phyloP scores from a whole-genome alignment of 2,113 vertebrate genomes.

The Rhinopomastus cyanomelas region DNA sequence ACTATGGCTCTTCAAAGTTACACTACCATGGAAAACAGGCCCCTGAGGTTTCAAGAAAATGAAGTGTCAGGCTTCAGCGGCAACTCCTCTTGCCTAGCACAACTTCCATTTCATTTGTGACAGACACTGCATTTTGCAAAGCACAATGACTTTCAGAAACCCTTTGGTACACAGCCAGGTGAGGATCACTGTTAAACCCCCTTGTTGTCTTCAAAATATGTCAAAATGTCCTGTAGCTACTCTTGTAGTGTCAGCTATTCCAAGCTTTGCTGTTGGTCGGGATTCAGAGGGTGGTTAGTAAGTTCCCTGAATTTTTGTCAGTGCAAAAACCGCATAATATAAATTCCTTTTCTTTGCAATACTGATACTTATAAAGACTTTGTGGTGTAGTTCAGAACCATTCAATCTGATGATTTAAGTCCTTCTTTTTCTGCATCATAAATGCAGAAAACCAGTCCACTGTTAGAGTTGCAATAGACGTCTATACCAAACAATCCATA shows the following conservation, averaged over 20 bases:
- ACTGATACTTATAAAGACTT: slow-evolving; percentile 42
- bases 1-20: background rate
- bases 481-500: slow-evolving; percentile 8
- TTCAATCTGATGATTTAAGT: slow-evolving; percentile 43
- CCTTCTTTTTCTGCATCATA: slow-evolving; percentile 14
- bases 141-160: background rate
- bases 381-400: slow-evolving; percentile 42
- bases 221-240: background rate
- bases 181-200: background rate
- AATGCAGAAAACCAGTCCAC: slow-evolving; percentile 18
- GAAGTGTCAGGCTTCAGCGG: background rate
- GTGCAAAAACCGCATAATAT: background rate
- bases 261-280: background rate
- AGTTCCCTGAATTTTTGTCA: background rate
- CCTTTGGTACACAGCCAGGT: background rate
- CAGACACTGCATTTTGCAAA: background rate
- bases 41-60: background rate
- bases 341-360: slow-evolving; percentile 20
- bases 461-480: slow-evolving; percentile 36
- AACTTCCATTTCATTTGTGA: background rate
- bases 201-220: background rate
- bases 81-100: background rate
- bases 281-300: background rate
- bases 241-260: background rate
- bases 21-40: background rate